Evolutionary conservation across 2,113 vertebrate species (phyloP), one percentile per base, ranked within the genome.

Genomic region (Montifringilla adamsi): DNA sequence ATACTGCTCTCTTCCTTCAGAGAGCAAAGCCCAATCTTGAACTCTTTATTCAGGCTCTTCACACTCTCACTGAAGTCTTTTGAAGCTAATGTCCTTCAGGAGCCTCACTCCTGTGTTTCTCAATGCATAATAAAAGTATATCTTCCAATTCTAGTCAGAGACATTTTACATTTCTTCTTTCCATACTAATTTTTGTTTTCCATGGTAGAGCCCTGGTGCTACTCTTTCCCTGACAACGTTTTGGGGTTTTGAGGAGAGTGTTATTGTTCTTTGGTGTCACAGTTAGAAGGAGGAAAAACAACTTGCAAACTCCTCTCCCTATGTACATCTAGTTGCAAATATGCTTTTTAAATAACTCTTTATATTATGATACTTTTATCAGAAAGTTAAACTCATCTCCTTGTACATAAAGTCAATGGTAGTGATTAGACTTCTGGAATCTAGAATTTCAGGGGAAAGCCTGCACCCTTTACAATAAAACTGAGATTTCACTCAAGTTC

Each of bases 11-110:
- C 80, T 81, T 92, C 39, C 53, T 89, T 89, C 84, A 81, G 73
- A 95, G 75, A 84, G 37, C 64, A 75, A 75, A 79, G 52, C 9
- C 60, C 39, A 56, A 76, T 86, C 72, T 84, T 92, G 68, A 93
- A 78, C 76, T 64, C 44, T 76, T 87, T 44, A 67, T 92, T 84
- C 68, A 86, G 47, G 35, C 55, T 96, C 31, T 62, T 69, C 47
- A 70, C 69, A 68, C 39, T 74, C 50, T 81, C 31, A 60, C 73
- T 82, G 35, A 83, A 72, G 13, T 63, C 47, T 89, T 21, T 78
- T 84, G 58, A 85, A 85, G 53, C 28, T 77, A 44, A 21, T 55
- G 53, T 87, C 74, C 74, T 93, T 81, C 63, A 70, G 37, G 47
- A 95, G 6, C 35, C 41, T 90, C 37, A 43, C 21, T 93, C 28